These are phyloP conservation scores for Oryzias sinensis DNA, from an alignment of 2,797 vertebrate species.

Conservation along the genomic window DNA sequence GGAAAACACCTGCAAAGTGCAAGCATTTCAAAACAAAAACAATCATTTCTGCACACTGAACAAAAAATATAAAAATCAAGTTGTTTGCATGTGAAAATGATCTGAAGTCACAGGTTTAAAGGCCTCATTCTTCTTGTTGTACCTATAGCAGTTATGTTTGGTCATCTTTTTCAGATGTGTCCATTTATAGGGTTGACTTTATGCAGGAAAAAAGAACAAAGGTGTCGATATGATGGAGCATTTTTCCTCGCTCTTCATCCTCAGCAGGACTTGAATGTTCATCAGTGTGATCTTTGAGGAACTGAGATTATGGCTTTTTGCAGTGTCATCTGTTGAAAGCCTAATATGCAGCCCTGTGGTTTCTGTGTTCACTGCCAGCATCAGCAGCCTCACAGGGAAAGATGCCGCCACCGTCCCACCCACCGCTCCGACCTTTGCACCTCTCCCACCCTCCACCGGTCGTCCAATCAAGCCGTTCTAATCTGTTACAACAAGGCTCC, in stretches of 20 bases:
- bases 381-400: slow-evolving; percentile 11
- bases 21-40: too few species aligned
- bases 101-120: too few species aligned
- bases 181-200: too few species aligned
- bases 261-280: neutral
- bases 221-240: too few species aligned
- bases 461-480: slow-evolving; percentile 68
- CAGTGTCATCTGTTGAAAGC: neutral
- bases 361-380: slow-evolving; percentile 10
- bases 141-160: too few species aligned
- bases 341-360: slow-evolving; percentile 2
- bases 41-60: too few species aligned
- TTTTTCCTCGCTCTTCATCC: neutral
- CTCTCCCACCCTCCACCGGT: slow-evolving; percentile 24
- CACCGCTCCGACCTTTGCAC: slow-evolving; percentile 41
- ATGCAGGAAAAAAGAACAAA: too few species aligned
- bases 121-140: too few species aligned
- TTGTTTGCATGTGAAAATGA: too few species aligned
- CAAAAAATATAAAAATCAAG: too few species aligned
- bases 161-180: too few species aligned
- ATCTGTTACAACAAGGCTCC: slow-evolving; percentile 69
- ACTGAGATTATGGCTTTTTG: neutral
- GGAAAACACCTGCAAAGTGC: too few species aligned
- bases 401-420: slow-evolving; percentile 29
- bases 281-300: neutral